These are phyloP conservation scores for Ceratoteleas bidentatus DNA, from an alignment of 1,140 invertebrate genomes.

Conservation along the genomic window DNA sequence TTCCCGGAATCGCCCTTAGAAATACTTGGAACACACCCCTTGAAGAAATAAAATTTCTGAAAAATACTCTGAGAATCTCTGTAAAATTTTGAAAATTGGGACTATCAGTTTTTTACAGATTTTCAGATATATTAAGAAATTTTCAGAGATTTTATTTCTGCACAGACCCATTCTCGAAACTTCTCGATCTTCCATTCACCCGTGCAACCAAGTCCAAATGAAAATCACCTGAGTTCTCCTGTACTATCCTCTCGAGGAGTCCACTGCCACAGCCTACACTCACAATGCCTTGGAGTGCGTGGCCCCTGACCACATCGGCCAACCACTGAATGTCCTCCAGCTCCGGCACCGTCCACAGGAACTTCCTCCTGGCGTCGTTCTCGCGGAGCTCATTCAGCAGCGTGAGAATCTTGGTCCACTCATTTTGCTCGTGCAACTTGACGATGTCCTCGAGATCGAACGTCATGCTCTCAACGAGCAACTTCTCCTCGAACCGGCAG, in stretches of 20 bases:
- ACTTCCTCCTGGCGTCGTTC: constrained; percentile 70
- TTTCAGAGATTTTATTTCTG: too few species aligned
- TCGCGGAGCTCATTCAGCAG: constrained; percentile 55
- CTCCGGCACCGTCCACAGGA: constrained; percentile 84
- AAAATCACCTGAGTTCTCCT: constrained; percentile 77
- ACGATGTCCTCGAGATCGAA: constrained; percentile 68
- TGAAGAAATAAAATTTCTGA: too few species aligned
- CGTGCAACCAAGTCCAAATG: too few species aligned
- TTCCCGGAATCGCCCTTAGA: too few species aligned
- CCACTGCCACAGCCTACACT: constrained; percentile 84
- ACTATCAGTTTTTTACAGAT: too few species aligned
- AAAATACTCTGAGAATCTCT: too few species aligned
- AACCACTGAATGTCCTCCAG: constrained; percentile 80
- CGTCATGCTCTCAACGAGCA: neutral
- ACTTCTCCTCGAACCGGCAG: too few species aligned
- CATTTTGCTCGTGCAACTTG: constrained; percentile 59
- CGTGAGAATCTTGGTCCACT: constrained; percentile 70
- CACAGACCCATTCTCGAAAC: too few species aligned
- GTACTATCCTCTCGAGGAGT: constrained; percentile 83
- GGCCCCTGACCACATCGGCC: constrained; percentile 67
- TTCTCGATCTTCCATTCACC: too few species aligned
- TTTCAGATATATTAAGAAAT: too few species aligned
- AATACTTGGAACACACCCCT: too few species aligned
- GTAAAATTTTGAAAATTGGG: too few species aligned
- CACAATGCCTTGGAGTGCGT: constrained; percentile 73